Conservation (phyloP, 2,113 vertebrate genomes). For the Myrmecobius fasciatus region DNA sequence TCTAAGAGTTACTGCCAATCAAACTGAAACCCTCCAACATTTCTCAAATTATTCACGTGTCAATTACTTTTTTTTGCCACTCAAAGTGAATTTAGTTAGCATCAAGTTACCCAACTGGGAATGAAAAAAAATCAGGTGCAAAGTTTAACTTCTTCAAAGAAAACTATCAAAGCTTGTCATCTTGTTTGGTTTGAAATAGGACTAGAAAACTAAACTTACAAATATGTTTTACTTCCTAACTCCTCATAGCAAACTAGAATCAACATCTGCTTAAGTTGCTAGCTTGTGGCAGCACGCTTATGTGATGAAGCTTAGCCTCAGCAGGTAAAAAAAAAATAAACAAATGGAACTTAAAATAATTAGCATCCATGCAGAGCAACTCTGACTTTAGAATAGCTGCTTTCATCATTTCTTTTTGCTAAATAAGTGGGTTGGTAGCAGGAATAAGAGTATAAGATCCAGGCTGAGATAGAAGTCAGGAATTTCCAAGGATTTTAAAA, state of each 20-base stretch:
- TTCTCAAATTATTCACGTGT: slow-evolving; percentile 48
- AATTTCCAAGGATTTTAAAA: slow-evolving; percentile 8
- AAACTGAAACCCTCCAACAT: slow-evolving; percentile 54
- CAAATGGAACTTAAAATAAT: slow-evolving; percentile 57
- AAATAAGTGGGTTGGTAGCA: slow-evolving; percentile 35
- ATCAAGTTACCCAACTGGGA: slow-evolving; percentile 54
- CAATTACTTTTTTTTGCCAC: slow-evolving; percentile 24
- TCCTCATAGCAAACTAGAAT: slow-evolving; percentile 18
- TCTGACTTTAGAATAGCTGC: slow-evolving; percentile 30
- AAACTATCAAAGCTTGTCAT: slow-evolving; percentile 66
- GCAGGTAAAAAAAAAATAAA: slow-evolving; percentile 55
- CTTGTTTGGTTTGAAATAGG: slow-evolving; percentile 54
- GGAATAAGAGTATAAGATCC: slow-evolving; percentile 4
- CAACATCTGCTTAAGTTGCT: slow-evolving; percentile 45
- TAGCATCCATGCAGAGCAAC: slow-evolving; percentile 35
- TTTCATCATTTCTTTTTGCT: slow-evolving; percentile 60
- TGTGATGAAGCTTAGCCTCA: slow-evolving; percentile 45
- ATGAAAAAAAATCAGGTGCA: slow-evolving; percentile 48
- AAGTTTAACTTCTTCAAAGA: slow-evolving; percentile 67
- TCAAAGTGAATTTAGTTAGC: slow-evolving; percentile 37
- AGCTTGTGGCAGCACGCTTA: slow-evolving; percentile 53
- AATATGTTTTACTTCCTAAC: slow-evolving; percentile 26
- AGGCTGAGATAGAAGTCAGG: slow-evolving; percentile 17
- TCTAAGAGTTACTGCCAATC: slow-evolving; percentile 14
- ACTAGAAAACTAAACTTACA: slow-evolving; percentile 50